These are phyloP conservation scores for Thalpophila matura DNA, from an alignment of 2,888 invertebrate species.

Conservation along the genomic window DNA sequence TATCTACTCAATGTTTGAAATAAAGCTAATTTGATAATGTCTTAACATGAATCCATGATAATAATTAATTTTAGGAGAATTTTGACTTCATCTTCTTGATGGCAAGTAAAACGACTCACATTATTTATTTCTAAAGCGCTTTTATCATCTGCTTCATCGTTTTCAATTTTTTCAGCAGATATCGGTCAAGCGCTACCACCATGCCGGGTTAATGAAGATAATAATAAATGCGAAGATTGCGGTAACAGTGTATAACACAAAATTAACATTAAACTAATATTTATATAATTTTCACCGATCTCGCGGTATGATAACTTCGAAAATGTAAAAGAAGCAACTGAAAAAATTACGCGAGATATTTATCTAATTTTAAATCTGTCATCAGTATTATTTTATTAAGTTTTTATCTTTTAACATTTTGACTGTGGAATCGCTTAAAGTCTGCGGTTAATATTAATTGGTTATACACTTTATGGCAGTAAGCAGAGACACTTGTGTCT, in stretches of 20 bases:
- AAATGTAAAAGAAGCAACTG: slow-evolving; percentile 26
- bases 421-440: slow-evolving; percentile 16
- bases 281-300: slow-evolving; percentile 37
- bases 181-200: neutral
- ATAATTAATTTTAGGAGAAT: neutral
- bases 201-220: slow-evolving; percentile 15
- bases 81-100: neutral
- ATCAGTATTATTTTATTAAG: slow-evolving; percentile 23
- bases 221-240: slow-evolving; percentile 2
- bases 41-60: neutral
- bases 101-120: neutral
- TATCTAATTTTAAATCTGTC: slow-evolving; percentile 50
- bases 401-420: slow-evolving; percentile 37
- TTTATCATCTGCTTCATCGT: neutral
- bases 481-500: slow-evolving; percentile 22
- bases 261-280: slow-evolving; percentile 40
- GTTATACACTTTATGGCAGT: slow-evolving; percentile 34
- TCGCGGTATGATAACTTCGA: slow-evolving; percentile 17
- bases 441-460: slow-evolving; percentile 40
- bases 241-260: neutral
- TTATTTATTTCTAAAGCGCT: neutral
- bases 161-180: neutral
- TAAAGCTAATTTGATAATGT: neutral
- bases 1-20: neutral
- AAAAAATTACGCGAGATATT: slow-evolving; percentile 18